These are phyloP conservation scores for Chondrilla cf. caribensis DNA, from an alignment of 37 sponge, comb jelly and placozoan genomes.

Conservation along the genomic window DNA sequence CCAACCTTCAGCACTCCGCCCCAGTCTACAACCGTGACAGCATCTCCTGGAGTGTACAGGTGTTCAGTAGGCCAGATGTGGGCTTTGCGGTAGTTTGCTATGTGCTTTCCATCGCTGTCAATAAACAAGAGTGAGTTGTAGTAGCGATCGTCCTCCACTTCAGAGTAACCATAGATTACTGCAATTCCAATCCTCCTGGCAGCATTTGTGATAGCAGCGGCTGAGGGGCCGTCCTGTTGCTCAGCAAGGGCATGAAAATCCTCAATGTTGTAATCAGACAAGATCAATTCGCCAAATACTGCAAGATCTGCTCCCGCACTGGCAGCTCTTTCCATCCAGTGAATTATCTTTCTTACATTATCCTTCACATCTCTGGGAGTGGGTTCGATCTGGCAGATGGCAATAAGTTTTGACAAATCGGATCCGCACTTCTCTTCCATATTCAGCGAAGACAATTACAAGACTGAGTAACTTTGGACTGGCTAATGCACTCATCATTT, in stretches of 20 bases:
- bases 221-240: background rate
- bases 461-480: too few relatives aligned
- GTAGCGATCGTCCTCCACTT: conserved; percentile 12
- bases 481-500: too few relatives aligned
- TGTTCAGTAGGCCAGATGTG: conserved; percentile 17
- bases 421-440: too few relatives aligned
- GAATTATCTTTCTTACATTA: background rate
- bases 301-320: conserved; percentile 32
- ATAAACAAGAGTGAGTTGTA: conserved; percentile 42
- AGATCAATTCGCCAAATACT: conserved; percentile 35
- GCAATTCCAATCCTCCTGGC: conserved; percentile 26
- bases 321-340: conserved; percentile 41
- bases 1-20: conserved; percentile 30
- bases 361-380: background rate
- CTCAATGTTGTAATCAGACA: background rate
- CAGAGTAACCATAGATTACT: conserved; percentile 35
- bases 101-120: conserved; percentile 1
- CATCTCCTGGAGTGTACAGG: conserved; percentile 22
- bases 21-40: conserved; percentile 36
- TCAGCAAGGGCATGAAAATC: background rate
- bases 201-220: conserved; percentile 12
- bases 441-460: too few relatives aligned
- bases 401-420: conserved; percentile 17
- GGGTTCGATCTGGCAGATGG: conserved; percentile 28
- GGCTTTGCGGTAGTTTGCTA: conserved; percentile 35